Base-by-base conservation (phyloP, 2,888 invertebrate species). In the Xanthorhoe designata region DNA sequence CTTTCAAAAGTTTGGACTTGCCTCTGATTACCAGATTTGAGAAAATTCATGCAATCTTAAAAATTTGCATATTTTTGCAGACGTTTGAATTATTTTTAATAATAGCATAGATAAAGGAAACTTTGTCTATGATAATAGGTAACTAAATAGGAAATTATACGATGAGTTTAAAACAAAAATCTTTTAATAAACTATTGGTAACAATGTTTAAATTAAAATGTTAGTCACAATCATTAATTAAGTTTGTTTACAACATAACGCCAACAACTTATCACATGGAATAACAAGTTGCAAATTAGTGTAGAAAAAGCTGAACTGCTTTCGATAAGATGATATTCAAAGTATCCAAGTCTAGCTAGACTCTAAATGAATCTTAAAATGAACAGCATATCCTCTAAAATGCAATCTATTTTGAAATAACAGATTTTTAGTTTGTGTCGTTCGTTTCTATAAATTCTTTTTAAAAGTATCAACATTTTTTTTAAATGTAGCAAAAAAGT, bases 161-260 rank as follows among this genome's bases (percentile, higher is more conserved):
- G 61, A 24, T 70, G 67, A 59, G 61, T 71, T 74, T 47, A 74
- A 73, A 79, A 81, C 77, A 81, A 66, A 71, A 69, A 82, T 78
- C 70, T 77, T 79, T 76, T 80, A 85, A 77, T 86, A 80, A 47
- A 19, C 45, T 61, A 72, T 24, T 24, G 5, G 5, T 78, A 84
- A 82, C 75, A 59, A 52, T 45, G 17, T 49, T 68, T 70, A 69
- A 55, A 51, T 64, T 68, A 68, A 71, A 79, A 75, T 35, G 79
- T 88, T 86, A 88, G 83, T 86, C 78, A 86, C 83, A 81, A 80
- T n/a, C n/a, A n/a, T 79, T 74, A 29, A 82, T 82, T 79, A 45
- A 47, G 38, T 42, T 18, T 42, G 18, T 42, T 42, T 45, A 45
- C 32, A 79, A 78, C 13, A 42, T 42, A 42, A 42, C 73, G 73